Evolutionary conservation across 2,888 invertebrate species (phyloP), one percentile per base, ranked within the genome.

Genomic region (Andrena fulva): DNA sequence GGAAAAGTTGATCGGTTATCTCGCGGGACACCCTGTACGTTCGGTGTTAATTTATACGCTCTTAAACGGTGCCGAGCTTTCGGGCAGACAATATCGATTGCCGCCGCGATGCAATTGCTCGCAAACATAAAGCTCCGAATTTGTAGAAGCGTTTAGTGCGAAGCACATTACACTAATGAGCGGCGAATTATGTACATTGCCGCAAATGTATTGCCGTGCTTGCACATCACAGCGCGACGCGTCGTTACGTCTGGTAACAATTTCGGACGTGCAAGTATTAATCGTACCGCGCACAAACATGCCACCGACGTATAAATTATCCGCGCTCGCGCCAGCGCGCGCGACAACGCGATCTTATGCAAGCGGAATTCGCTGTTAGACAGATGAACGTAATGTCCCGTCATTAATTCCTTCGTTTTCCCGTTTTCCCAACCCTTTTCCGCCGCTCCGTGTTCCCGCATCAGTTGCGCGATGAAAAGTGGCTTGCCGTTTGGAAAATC

Each of bases 111-210:
- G 80, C 79, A 89, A 89, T 88, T 85, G 84, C 70, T 80, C 82
- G 81, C 85, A 78, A 87, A 80, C 87, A 87, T 79, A 86, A 86
- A 85, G 87, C 85, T 64, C 16, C 80, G 84, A 84, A 88, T 88
- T 88, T 87, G 89, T 87, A 84, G 85, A 88, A 88, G 78, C 85
- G 82, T 87, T 88, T 89, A 85, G 74, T 75, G 82, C 77, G 84
- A 82, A 85, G 80, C 87, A 72, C 85, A 84, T 88, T 88, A 88
- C 87, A 85, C 87, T 89, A 88, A 88, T 88, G 88, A 88, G 87
- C 87, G 85, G 82, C 79, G 88, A 89, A 88, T 88, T 88, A 89
- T 87, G 84, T 85, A 84, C 88, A 87, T 81, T 84, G 80, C 85
- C 78, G 82, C 78, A 85, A 89, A 87, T 85, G 82, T 81, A 80